Evolutionary conservation across 2,797 vertebrate species (phyloP).

Genomic region (Sternotherus odoratus): DNA sequence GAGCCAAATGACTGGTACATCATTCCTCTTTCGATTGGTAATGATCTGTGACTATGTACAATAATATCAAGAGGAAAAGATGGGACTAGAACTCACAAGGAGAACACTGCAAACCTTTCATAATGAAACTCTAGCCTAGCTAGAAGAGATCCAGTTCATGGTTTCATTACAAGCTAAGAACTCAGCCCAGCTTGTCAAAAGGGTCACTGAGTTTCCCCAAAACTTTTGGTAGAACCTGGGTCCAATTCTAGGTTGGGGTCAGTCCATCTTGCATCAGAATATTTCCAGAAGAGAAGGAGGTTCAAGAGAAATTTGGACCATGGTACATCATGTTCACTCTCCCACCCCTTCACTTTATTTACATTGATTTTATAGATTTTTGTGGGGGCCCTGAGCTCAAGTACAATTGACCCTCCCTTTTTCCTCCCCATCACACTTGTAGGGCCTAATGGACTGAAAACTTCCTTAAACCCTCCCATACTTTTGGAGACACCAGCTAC

Average conservation of each 20-base stretch:
- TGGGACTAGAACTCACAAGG: background rate
- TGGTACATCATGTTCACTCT: too few species aligned
- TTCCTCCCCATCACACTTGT: too few species aligned
- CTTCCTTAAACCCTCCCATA: background rate
- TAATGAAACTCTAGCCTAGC: background rate
- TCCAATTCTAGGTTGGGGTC: background rate
- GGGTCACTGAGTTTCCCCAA: background rate
- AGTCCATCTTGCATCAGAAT: background rate
- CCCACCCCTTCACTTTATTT: too few species aligned
- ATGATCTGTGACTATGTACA: accelerated
- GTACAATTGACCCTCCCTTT: too few species aligned
- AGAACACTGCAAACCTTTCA: background rate
- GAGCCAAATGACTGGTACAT: background rate
- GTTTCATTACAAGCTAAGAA: background rate
- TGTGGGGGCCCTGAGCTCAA: too few species aligned
- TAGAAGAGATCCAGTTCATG: background rate
- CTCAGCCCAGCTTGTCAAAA: background rate
- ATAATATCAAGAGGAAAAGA: background rate
- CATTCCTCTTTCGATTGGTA: background rate
- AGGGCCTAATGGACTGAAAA: background rate
- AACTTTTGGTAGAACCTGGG: background rate
- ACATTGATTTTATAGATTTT: too few species aligned
- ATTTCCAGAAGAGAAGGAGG: background rate
- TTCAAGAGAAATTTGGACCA: too few species aligned
- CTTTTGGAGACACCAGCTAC: background rate